A percentile compares a stretch with the other conserved stretches of the same genome.
phyloP scores from a whole-genome alignment of 1,140 invertebrate genomes.

The Drosophila nasuta region DNA sequence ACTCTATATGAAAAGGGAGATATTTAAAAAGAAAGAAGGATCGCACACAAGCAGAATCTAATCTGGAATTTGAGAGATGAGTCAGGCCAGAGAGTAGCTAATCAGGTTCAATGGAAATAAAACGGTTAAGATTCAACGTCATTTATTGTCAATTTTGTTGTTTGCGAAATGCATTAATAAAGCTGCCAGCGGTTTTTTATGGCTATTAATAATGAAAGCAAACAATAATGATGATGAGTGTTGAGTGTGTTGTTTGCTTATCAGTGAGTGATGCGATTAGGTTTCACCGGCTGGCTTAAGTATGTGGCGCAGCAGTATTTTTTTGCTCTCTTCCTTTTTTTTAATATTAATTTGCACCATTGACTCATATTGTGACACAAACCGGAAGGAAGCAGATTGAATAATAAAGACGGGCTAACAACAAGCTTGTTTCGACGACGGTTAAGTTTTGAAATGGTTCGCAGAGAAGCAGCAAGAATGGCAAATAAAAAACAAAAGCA shows the following conservation, averaged over 20 bases:
- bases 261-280: conserved; percentile 28
- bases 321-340: background rate
- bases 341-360: conserved; percentile 28
- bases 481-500: too few relatives aligned
- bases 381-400: conserved; percentile 51
- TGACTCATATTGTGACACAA: conserved; percentile 58
- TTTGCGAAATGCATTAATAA: background rate
- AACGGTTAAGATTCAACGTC: background rate
- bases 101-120: too few relatives aligned
- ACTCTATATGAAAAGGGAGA: too few relatives aligned
- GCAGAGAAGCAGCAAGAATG: conserved; percentile 26
- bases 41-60: too few relatives aligned
- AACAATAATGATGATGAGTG: background rate
- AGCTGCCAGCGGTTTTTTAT: conserved; percentile 12
- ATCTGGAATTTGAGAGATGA: too few relatives aligned
- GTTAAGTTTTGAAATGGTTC: conserved; percentile 60
- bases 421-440: conserved; percentile 20
- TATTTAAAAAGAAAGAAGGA: too few relatives aligned
- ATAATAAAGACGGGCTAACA: conserved; percentile 3
- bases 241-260: conserved; percentile 3
- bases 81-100: too few relatives aligned
- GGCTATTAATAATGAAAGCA: conserved; percentile 22
- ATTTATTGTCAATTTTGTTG: conserved; percentile 17
- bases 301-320: conserved; percentile 41
- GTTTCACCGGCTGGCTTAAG: conserved; percentile 30